Evolutionary conservation across 2,113 vertebrate genomes (phyloP), one percentile per base, ranked within the genome.

Genomic region (Ophiodon elongatus): DNA sequence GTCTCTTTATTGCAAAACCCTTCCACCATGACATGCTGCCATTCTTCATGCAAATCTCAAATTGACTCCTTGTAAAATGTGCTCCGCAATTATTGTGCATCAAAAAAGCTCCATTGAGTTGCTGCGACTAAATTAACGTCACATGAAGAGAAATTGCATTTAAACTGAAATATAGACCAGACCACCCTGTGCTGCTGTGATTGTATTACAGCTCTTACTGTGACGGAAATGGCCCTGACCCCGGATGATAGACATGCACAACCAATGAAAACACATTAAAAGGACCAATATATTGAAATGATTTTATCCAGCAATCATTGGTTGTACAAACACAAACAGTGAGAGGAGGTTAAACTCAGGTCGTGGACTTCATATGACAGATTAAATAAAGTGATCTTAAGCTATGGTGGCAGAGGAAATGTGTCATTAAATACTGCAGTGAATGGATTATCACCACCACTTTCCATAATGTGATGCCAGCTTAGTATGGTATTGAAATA

Each of bases 31-130:
- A 92, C 85, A 80, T 43, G 21, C 52, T 68, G 85, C 84, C 90
- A 87, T 93, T 89, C 88, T 89, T 92, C 88, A 90, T 87, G 83
- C 86, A 88, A 91, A 90, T 89, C 76, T 86, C 72, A 91, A 92
- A 93, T 93, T 92, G 92, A 92, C 85, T 92, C 90, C 88, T 90
- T 91, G 86, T 94, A 93, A 93, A 93, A 91, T 87, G 83, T 89
- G 84, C 86, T 82, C 84, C 8, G 59, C 85, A 91, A 91, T 93
- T 90, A 95, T 80, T 91, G 85, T 71, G 91, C 85, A 86, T 91
- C 84, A 65, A 86, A 85, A 84, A 75, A 71, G 67, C 79, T 73
- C 82, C 76, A 83, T 76, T 84, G 79, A 83, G 66, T 74, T 73
- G 39, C 66, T 37, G 75, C 52, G 73, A 84, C 76, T 80, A 78